These are phyloP conservation scores for Melanerpes aurifrons DNA, from an alignment of 2,113 vertebrate species.

Conservation along the genomic window DNA sequence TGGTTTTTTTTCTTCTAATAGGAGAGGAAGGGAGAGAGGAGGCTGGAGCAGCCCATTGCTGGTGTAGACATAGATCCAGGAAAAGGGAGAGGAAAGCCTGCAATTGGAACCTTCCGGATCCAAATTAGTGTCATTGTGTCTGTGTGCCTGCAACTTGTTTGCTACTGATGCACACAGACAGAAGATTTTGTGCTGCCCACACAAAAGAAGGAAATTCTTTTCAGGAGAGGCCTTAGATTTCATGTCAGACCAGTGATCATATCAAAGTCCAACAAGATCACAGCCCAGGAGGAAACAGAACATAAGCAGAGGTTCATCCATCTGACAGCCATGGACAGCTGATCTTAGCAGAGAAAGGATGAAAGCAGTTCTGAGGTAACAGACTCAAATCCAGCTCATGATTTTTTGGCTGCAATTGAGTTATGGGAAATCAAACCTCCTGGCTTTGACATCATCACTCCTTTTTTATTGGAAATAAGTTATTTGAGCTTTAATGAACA, in stretches of 20 bases:
- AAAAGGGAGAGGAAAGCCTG: not conserved
- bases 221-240: not conserved
- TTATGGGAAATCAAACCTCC: not conserved
- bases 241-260: not conserved
- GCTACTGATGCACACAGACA: not conserved
- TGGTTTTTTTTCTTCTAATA: not conserved
- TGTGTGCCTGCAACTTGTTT: not conserved
- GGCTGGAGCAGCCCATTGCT: not conserved
- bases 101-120: not conserved
- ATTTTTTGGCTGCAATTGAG: not conserved
- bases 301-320: not conserved
- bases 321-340: not conserved
- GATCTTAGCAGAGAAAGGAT: not conserved
- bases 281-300: not conserved
- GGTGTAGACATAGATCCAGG: not conserved
- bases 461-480: constrained; percentile 8
- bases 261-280: not conserved
- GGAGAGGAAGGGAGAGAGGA: not conserved
- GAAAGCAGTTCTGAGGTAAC: not conserved
- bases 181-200: not conserved
- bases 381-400: not conserved
- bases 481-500: not conserved
- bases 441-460: not conserved
- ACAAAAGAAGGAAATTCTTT: not conserved
- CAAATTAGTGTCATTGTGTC: not conserved